A percentile compares a stretch with the other conserved stretches of the same genome.
phyloP scores from a whole-genome alignment of 2,797 vertebrate genomes.

The Parambassis ranga region DNA sequence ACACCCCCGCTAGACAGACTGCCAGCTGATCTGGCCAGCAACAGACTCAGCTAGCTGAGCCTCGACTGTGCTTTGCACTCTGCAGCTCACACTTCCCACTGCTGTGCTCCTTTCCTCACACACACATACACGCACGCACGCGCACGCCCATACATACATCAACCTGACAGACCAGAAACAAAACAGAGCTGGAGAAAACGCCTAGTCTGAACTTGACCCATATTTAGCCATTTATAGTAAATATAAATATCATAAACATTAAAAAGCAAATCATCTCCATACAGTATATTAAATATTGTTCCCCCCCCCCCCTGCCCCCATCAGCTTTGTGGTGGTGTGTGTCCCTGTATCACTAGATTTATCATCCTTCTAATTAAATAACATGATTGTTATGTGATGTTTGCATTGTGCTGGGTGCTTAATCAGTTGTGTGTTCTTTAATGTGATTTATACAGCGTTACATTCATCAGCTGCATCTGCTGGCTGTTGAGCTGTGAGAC shows the following conservation, averaged over 20 bases:
- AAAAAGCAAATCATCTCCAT: no score
- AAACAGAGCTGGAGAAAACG: constrained; percentile 17
- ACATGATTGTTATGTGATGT: background rate
- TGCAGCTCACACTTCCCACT: constrained; percentile 40
- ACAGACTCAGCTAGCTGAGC: constrained; percentile 87
- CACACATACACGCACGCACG: background rate
- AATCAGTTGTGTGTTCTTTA: no score
- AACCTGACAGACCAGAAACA: constrained; percentile 26
- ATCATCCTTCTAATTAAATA: no score
- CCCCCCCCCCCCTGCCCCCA: no score
- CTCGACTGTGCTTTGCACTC: constrained; percentile 65
- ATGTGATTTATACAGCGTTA: background rate
- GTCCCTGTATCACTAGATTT: background rate
- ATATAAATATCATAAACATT: no score
- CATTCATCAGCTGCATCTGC: background rate
- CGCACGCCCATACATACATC: background rate
- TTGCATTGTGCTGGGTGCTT: no score
- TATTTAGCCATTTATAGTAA: background rate
- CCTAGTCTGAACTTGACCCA: constrained; percentile 32
- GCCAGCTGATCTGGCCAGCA: constrained; percentile 90
- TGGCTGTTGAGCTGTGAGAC: no score
- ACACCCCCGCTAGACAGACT: constrained; percentile 84
- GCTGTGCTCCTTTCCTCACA: background rate
- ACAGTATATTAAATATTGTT: no score
- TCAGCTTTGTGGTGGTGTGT: background rate